Evolutionary conservation across 2,113 vertebrate species (phyloP).

Genomic region (Gymnogyps californianus): DNA sequence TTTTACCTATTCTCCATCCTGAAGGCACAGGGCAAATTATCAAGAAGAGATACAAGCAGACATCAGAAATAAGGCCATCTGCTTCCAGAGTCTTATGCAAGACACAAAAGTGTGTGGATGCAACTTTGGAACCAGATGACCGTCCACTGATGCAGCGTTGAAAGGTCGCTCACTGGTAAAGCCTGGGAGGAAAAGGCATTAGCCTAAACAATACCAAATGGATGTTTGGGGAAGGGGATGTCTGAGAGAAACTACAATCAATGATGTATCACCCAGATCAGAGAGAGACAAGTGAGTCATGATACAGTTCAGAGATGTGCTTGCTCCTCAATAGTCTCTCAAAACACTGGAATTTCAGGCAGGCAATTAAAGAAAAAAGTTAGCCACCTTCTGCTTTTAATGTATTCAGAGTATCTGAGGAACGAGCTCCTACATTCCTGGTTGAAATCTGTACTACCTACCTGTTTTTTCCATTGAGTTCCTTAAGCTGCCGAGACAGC

Average conservation of each 20-base stretch:
- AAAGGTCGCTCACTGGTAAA: not conserved
- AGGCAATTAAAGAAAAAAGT: not conserved
- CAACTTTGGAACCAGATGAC: not conserved
- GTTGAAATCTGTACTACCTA: not conserved
- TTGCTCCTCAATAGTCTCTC: not conserved
- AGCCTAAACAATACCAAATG: not conserved
- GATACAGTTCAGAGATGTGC: not conserved
- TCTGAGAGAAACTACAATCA: not conserved
- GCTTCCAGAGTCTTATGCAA: not conserved
- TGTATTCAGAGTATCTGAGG: not conserved
- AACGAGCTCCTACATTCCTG: not conserved
- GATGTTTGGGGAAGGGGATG: not conserved
- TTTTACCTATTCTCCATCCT: not conserved
- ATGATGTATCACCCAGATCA: not conserved
- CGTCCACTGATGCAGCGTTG: too few species aligned
- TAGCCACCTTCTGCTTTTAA: not conserved
- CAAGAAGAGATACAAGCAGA: not conserved
- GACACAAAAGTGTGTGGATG: not conserved
- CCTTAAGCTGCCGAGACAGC: not conserved
- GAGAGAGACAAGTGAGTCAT: not conserved
- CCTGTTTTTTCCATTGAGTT: not conserved
- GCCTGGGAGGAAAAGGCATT: not conserved
- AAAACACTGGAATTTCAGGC: not conserved
- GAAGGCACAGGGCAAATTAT: not conserved
- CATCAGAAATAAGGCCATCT: not conserved